Conservation (phyloP, 2,113 vertebrate genomes). For the Engystomops pustulosus region DNA sequence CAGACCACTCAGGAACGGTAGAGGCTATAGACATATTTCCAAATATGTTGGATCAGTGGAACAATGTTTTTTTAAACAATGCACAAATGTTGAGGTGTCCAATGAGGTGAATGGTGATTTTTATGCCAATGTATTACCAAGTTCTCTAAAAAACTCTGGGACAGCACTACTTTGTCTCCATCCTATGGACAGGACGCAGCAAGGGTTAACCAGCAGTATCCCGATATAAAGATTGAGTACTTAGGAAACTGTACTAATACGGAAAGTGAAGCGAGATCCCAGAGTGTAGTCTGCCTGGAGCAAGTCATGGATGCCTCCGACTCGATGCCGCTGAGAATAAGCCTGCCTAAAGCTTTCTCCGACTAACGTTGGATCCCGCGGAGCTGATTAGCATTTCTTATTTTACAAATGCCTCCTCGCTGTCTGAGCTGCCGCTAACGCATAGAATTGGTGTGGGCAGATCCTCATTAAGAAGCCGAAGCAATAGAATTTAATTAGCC, state of each 20-base stretch:
- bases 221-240: not conserved
- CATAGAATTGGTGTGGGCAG: slow-evolving; percentile 31
- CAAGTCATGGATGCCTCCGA: slow-evolving; percentile 43
- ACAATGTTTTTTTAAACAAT: too few relatives aligned
- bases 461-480: slow-evolving; percentile 39
- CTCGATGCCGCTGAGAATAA: slow-evolving; percentile 23
- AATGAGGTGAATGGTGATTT: too few relatives aligned
- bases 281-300: slow-evolving; percentile 27
- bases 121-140: not conserved
- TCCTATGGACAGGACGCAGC: not conserved
- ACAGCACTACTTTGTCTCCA: not conserved
- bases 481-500: slow-evolving; percentile 45
- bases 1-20: too few relatives aligned
- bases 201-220: slow-evolving; percentile 22
- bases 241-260: slow-evolving; percentile 9
- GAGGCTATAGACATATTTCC: too few relatives aligned
- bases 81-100: too few relatives aligned
- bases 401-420: slow-evolving; percentile 36
- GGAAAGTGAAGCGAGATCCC: slow-evolving; percentile 37
- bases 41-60: too few relatives aligned
- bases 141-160: not conserved
- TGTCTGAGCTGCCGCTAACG: slow-evolving; percentile 26
- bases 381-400: slow-evolving; percentile 49
- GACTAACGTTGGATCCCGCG: slow-evolving; percentile 23
- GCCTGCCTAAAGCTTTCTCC: slow-evolving; percentile 29